A percentile compares a stretch with the other conserved stretches of the same genome.
phyloP scores from a whole-genome alignment of 2,113 vertebrate species.

The Butorides virescens region DNA sequence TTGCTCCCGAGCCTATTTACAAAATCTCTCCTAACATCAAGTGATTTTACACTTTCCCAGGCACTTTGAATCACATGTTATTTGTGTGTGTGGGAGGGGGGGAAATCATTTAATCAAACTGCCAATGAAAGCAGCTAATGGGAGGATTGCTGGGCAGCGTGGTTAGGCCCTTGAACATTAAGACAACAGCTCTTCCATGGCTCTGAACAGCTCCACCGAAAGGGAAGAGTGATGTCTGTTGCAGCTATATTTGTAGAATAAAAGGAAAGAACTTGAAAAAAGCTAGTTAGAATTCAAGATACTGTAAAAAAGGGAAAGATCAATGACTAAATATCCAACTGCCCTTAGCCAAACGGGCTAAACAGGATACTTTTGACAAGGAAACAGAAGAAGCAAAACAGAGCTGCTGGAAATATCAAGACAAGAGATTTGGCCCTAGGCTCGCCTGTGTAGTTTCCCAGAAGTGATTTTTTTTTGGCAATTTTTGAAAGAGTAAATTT shows the following conservation, averaged over 20 bases:
- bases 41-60: constrained; percentile 36
- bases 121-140: constrained; percentile 39
- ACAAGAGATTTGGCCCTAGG: constrained; percentile 71
- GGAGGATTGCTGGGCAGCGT: background rate
- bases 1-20: constrained; percentile 18
- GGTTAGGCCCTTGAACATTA: constrained; percentile 16
- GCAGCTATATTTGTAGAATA: constrained; percentile 26
- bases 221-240: constrained; percentile 22
- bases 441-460: constrained; percentile 72
- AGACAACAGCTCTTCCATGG: constrained; percentile 22
- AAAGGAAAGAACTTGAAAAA: constrained; percentile 32
- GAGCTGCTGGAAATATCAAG: constrained; percentile 73
- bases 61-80: constrained; percentile 34
- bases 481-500: constrained; percentile 71
- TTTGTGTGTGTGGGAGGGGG: background rate
- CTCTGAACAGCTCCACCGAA: constrained; percentile 33
- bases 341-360: constrained; percentile 58
- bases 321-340: constrained; percentile 62
- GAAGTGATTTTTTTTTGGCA: constrained; percentile 72
- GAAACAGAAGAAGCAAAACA: constrained; percentile 76
- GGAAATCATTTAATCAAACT: background rate
- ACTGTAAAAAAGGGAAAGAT: constrained; percentile 59
- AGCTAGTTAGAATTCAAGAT: constrained; percentile 63
- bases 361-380: constrained; percentile 70
- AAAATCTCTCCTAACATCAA: constrained; percentile 19